Evolutionary conservation across 2,888 invertebrate species (phyloP).

Genomic region (Nephrotoma flavescens): DNA sequence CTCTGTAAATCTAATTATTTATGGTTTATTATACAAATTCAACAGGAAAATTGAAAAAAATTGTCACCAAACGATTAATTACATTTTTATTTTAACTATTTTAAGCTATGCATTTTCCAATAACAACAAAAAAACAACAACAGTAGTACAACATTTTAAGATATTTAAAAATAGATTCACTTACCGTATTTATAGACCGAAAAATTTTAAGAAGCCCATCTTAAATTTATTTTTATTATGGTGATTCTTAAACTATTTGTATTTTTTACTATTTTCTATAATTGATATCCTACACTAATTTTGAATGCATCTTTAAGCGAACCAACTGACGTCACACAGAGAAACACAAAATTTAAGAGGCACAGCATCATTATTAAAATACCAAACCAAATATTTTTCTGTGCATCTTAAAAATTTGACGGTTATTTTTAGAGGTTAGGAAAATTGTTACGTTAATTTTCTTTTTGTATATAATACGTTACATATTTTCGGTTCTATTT

Average conservation of each 20-base stretch:
- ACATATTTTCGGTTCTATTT: background rate
- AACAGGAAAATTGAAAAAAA: background rate
- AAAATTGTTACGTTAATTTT: background rate
- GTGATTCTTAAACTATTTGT: background rate
- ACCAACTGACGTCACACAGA: too few relatives aligned
- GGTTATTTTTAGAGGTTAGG: background rate
- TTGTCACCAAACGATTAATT: background rate
- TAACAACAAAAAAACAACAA: background rate
- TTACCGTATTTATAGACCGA: background rate
- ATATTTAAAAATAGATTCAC: background rate
- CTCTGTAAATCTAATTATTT: background rate
- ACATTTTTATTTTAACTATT: background rate
- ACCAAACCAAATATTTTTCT: background rate
- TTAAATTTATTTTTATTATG: background rate
- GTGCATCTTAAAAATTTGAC: background rate
- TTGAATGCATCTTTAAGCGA: too few relatives aligned
- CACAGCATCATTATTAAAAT: background rate
- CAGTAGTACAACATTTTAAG: background rate
- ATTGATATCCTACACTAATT: too few relatives aligned
- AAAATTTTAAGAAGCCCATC: background rate
- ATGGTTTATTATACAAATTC: background rate
- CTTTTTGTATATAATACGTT: background rate
- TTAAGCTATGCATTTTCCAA: background rate
- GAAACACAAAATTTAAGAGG: too few relatives aligned
- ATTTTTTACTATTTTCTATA: too few relatives aligned